Conservation (phyloP, 2,113 vertebrate species). For the Arvicanthis niloticus region DNA sequence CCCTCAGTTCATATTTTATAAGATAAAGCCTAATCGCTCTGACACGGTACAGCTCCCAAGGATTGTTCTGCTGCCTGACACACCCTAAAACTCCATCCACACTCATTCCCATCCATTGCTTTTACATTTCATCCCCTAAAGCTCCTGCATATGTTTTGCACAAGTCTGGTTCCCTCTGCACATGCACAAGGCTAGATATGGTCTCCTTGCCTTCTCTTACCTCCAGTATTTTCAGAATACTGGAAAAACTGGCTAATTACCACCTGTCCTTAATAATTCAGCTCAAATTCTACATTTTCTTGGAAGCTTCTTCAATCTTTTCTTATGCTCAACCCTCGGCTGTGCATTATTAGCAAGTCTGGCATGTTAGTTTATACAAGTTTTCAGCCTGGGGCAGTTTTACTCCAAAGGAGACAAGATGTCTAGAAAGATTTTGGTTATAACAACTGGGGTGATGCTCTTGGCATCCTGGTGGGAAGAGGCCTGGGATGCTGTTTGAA, state of each 20-base stretch:
- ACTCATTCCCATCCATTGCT: background rate
- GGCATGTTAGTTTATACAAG: background rate
- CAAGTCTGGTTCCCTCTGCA: background rate
- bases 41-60: background rate
- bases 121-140: constrained; percentile 34
- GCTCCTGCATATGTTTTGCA: background rate
- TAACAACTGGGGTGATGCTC: background rate
- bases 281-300: background rate
- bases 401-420: constrained; percentile 4
- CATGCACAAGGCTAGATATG: background rate
- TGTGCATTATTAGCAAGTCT: background rate
- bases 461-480: background rate
- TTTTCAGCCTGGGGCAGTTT: background rate
- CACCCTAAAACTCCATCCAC: background rate
- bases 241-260: background rate
- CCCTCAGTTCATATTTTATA: constrained; percentile 10
- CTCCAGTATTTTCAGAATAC: background rate
- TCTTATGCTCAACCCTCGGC: background rate
- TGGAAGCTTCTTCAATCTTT: background rate
- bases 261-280: background rate
- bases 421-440: constrained; percentile 30
- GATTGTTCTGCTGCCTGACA: background rate
- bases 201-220: background rate
- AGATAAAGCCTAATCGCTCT: constrained; percentile 11
- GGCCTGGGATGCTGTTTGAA: background rate